Base-by-base conservation (phyloP, 2,797 vertebrate genomes). In the Lutjanus argentimaculatus region DNA sequence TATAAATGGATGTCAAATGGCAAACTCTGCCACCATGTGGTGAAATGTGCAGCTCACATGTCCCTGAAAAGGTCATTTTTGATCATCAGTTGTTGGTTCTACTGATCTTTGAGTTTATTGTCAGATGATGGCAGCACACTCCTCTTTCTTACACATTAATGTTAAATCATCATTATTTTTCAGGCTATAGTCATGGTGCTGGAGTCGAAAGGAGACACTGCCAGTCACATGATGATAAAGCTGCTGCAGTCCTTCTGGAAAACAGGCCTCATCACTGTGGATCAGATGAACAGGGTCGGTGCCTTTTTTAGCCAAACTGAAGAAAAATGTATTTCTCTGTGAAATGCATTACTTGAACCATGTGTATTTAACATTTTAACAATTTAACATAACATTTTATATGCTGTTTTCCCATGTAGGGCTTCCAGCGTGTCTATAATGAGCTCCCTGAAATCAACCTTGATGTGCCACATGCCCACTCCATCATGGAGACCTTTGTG, bases 241-340 rank as follows among this genome's bases (percentile, higher is more conserved):
- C 95, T 97, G 66, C 93, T 98, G 66, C 93, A 97, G 91, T 93
- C 95, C 74, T 96, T 97, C 68, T 97, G 96, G 96, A 95, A 97
- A 88, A 96, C 93, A 0, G 97, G 96, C 25, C 95, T 97, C 68
- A 95, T 98, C 89, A 98, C 97, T 16, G 92, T 98, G 91, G 97
- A 97, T 91, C 97, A 98, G 93, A 97, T 98, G 97, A 97, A 97
- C 92, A 92, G 97, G 93, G 97, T 97, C 69, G 68, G 93, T 70
- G 13, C 13, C 6, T 65, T 51, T 75, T 55, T 36, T 11, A 3
- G 2, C 7, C 2, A 16, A 12, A 21, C 0, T 43, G 0, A 17
- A 55, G 17, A 9, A 19, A 16, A 22, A 15, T 52, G 17, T 51
- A 1, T 30, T 21, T 56, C 16, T 51, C 7, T 8, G 7, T 43